Evolutionary conservation across 2,113 vertebrate genomes (phyloP).

Genomic region (Atrichornis clamosus): DNA sequence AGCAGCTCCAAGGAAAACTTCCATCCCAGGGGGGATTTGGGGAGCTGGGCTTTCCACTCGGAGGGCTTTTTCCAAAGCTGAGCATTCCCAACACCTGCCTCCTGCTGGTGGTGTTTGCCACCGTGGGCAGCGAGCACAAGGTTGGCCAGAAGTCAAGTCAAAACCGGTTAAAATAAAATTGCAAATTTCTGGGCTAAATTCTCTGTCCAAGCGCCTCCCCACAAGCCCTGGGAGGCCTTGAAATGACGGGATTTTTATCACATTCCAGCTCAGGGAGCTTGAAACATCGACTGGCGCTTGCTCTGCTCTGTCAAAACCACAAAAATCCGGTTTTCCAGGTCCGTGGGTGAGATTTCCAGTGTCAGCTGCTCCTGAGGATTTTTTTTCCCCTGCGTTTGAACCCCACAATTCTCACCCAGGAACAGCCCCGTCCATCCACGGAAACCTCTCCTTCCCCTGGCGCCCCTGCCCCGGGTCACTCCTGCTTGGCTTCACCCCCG

Average conservation of each 20-base stretch:
- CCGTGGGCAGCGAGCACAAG: neutral
- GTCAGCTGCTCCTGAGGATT: neutral
- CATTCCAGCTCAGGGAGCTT: neutral
- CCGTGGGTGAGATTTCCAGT: neutral
- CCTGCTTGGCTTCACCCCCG: neutral
- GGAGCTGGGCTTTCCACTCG: neutral
- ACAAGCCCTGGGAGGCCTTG: neutral
- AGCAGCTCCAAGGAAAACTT: neutral
- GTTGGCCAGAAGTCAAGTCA: neutral
- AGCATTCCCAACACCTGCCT: neutral
- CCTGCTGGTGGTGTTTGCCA: neutral
- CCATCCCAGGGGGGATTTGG: neutral
- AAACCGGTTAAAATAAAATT: accelerated
- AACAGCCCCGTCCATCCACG: neutral
- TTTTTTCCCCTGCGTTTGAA: neutral
- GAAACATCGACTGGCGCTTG: neutral
- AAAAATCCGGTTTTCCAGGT: neutral
- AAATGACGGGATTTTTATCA: neutral
- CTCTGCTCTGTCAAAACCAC: neutral
- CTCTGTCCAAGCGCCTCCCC: neutral
- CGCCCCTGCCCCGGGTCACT: neutral
- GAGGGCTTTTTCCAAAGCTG: neutral
- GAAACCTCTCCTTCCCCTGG: neutral
- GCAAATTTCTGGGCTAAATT: neutral
- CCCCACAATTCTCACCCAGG: neutral